Evolutionary conservation across 2,888 invertebrate species (phyloP), one percentile per base, ranked within the genome.

Genomic region (Seira musarum): DNA sequence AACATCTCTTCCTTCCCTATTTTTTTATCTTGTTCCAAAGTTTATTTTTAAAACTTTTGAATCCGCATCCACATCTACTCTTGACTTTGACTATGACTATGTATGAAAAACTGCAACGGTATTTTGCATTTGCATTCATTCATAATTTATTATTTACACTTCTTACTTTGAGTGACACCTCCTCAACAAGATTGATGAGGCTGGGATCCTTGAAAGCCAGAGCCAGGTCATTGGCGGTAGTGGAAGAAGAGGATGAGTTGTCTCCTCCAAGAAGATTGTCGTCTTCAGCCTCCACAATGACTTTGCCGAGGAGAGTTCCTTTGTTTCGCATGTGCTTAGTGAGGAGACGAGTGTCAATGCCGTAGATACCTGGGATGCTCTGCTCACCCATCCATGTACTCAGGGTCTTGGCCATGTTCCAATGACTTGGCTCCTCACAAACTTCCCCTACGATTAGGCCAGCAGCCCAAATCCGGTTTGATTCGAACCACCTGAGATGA

Each of bases 391-490:
- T 92, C 98, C 98, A 99, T 77, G 92, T 88, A 0, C 95, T 94
- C 0, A 99, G 90, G 0, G 96, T 96, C 85, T 92, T 91, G 5
- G 90, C 90, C 53, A 94, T 93, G 74, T 94, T 93, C 97, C 98
- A 99, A 89, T 99, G 98, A 87, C 95, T 96, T 1, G 97, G 96
- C 1, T 91, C 91, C 22, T 94, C 93, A 88, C 96, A 96, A 17
- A 95, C 90, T 89, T 97, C 96, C 0, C 96, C 96, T 17, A 99
- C 96, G 84, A 99, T 94, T 75, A 99, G 90, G 0, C 94, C 99
- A 1, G 96, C 92, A 10, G 95, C 94, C 94, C 99, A 98, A 85
- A 99, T 96, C 73, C 93, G 93, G 67, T 91, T 90, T 0, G 98
- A 98, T 89, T 99, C 99, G 88, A 97, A 96, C 92, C 94, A 94